A percentile compares a stretch with the other conserved stretches of the same genome.
phyloP scores from a whole-genome alignment of 2,797 vertebrate genomes.

The Macropodus opercularis region DNA sequence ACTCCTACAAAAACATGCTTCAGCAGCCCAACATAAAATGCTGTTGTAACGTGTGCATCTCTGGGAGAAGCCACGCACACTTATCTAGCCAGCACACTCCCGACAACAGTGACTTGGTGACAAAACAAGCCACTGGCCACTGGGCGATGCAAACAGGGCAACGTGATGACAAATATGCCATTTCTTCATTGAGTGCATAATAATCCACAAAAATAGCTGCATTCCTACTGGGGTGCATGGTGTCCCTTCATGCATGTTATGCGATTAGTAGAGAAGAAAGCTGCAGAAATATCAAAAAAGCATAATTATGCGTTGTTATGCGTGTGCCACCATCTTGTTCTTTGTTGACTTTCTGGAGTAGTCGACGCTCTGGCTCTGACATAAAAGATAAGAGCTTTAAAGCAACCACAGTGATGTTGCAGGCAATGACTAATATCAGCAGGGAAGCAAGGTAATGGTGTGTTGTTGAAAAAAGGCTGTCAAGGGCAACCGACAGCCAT shows the following conservation, averaged over 20 bases:
- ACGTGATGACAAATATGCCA: slow-evolving; percentile 54
- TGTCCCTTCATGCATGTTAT: slow-evolving; percentile 34
- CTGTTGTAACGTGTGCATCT: slow-evolving; percentile 46
- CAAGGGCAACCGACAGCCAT: slow-evolving; percentile 17
- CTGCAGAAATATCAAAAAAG: slow-evolving; percentile 1
- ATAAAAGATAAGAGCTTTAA: slow-evolving; percentile 1
- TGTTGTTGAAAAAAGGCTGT: slow-evolving; percentile 24
- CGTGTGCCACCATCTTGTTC: background rate
- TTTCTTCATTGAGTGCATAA: slow-evolving; percentile 37
- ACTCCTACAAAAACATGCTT: no score
- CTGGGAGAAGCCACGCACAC: slow-evolving; percentile 46
- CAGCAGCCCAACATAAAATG: slow-evolving; percentile 50
- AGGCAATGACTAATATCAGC: background rate
- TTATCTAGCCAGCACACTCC: slow-evolving; percentile 62
- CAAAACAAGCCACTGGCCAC: slow-evolving; percentile 45
- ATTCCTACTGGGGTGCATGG: slow-evolving; percentile 29
- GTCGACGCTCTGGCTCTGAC: slow-evolving; percentile 1
- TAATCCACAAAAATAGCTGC: slow-evolving; percentile 42
- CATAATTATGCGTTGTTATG: slow-evolving; percentile 6
- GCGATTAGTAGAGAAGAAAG: slow-evolving; percentile 15
- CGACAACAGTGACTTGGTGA: slow-evolving; percentile 46
- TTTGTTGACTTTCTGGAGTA: background rate
- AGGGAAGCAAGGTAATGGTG: slow-evolving; percentile 3
- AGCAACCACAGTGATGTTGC: background rate
- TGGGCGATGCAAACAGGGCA: slow-evolving; percentile 41